Evolutionary conservation across 2,888 invertebrate genomes (phyloP).

Genomic region (Ophion costatus): DNA sequence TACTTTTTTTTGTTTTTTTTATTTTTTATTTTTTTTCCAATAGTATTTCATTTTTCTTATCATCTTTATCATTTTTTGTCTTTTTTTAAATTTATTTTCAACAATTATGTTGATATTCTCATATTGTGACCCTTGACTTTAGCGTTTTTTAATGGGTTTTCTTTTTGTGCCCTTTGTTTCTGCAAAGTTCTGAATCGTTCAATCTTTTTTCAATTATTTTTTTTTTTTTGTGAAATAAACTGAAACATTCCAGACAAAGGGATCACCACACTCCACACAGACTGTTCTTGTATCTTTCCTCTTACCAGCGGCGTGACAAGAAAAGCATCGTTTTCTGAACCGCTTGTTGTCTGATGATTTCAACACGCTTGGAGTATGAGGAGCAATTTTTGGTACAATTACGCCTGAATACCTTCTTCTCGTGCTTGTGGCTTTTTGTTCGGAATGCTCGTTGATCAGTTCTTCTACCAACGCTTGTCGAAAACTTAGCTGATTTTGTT

Average conservation of each 20-base stretch:
- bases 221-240: too few relatives aligned
- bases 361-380: slow-evolving; percentile 16
- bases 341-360: slow-evolving; percentile 1
- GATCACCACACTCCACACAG: slow-evolving; percentile 20
- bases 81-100: too few relatives aligned
- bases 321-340: slow-evolving; percentile 18
- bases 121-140: too few relatives aligned
- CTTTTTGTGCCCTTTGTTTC: too few relatives aligned
- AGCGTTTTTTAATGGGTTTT: too few relatives aligned
- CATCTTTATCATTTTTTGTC: too few relatives aligned
- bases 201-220: too few relatives aligned
- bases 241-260: slow-evolving; percentile 7
- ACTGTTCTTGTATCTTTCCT: slow-evolving; percentile 20
- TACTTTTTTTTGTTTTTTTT: too few relatives aligned
- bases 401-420: slow-evolving; percentile 5
- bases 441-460: slow-evolving; percentile 13
- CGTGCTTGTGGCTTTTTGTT: slow-evolving; percentile 18
- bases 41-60: too few relatives aligned
- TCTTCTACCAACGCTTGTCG: slow-evolving; percentile 17
- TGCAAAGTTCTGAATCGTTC: too few relatives aligned
- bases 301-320: slow-evolving; percentile 13
- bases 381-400: slow-evolving; percentile 10
- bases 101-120: too few relatives aligned
- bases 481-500: neutral
- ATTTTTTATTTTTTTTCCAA: too few relatives aligned